A percentile compares a stretch with the other conserved stretches of the same genome.
Evolutionary conservation across 1,140 invertebrate species (phyloP).

Genomic region (Lordiphosa collinella): DNA sequence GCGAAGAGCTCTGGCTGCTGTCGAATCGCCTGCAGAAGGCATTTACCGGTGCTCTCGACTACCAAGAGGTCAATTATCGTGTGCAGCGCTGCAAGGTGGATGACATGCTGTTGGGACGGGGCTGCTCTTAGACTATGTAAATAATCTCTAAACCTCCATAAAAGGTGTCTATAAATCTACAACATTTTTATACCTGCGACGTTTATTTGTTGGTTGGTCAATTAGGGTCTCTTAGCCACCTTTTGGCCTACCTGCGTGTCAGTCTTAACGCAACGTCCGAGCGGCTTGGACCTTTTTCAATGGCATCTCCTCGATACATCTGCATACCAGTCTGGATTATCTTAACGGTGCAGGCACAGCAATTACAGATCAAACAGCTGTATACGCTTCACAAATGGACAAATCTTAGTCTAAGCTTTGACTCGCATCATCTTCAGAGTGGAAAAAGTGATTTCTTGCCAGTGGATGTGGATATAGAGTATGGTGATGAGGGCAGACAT

Average conservation of each 20-base stretch:
- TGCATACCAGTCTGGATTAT: constrained; percentile 20
- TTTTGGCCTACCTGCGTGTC: constrained; percentile 29
- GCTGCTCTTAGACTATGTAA: constrained; percentile 59
- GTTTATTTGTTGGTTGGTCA: constrained; percentile 55
- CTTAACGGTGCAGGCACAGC: constrained; percentile 19
- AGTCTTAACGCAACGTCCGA: constrained; percentile 50
- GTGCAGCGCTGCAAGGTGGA: constrained; percentile 53
- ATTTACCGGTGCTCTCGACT: constrained; percentile 82
- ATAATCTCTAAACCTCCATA: constrained; percentile 45
- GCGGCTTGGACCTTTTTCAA: constrained; percentile 32
- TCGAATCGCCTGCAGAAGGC: constrained; percentile 81
- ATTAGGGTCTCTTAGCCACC: constrained; percentile 34
- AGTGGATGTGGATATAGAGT: constrained; percentile 86
- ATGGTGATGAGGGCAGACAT: constrained; percentile 79
- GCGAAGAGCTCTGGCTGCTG: constrained; percentile 50
- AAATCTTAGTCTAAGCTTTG: constrained; percentile 81
- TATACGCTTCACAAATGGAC: constrained; percentile 81
- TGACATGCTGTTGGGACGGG: constrained; percentile 39
- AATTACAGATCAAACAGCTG: constrained; percentile 48
- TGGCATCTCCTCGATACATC: constrained; percentile 8
- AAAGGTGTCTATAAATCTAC: constrained; percentile 60
- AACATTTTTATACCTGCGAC: constrained; percentile 50
- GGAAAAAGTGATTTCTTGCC: constrained; percentile 85
- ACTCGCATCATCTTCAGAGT: constrained; percentile 78
- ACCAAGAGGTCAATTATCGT: constrained; percentile 70